A percentile compares a stretch with the other conserved stretches of the same genome.
phyloP scores from a whole-genome alignment of 2,888 invertebrate species.

The Napeogenes inachia region DNA sequence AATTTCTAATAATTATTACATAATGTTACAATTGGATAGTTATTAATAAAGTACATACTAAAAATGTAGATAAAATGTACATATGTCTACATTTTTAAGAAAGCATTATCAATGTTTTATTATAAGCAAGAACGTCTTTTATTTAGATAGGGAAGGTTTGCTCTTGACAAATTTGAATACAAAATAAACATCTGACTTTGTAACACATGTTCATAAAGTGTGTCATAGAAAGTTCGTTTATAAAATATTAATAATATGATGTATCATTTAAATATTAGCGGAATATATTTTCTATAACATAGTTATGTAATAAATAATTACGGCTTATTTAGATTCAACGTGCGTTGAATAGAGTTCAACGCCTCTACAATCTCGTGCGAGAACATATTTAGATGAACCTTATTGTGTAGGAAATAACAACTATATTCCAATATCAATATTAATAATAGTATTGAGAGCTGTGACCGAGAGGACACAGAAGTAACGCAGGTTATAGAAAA shows the following conservation, averaged over 20 bases:
- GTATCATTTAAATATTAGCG: not conserved
- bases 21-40: no score
- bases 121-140: no score
- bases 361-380: conserved; percentile 28
- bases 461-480: conserved; percentile 15
- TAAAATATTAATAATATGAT: conserved; percentile 1
- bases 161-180: no score
- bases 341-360: conserved; percentile 41
- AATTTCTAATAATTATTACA: no score
- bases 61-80: no score
- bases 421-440: conserved; percentile 8
- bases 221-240: conserved; percentile 1
- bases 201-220: not conserved
- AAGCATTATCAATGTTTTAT: no score
- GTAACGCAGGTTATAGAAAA: conserved; percentile 9
- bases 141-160: no score
- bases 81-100: no score
- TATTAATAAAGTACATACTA: no score
- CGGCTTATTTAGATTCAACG: conserved; percentile 38
- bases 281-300: conserved; percentile 12
- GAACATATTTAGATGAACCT: conserved; percentile 4
- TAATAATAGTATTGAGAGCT: conserved; percentile 13
- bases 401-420: conserved; percentile 3
- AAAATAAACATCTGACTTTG: no score
- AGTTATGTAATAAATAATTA: conserved; percentile 17